Evolutionary conservation across 2,888 invertebrate genomes (phyloP), one percentile per base, ranked within the genome.

Genomic region (Sinelater perroti): DNA sequence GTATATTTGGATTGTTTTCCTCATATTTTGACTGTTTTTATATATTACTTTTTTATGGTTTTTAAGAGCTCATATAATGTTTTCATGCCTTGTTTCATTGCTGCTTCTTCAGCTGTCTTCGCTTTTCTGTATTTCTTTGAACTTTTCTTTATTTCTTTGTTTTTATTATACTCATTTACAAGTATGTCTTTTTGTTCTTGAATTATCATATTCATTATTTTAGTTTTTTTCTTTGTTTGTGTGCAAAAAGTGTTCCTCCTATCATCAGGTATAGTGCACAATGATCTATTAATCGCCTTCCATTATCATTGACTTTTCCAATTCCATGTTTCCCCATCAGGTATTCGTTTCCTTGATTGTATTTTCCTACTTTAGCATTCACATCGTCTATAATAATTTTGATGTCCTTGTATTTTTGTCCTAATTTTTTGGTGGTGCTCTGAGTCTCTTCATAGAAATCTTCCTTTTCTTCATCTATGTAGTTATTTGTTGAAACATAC

Each of bases 361-460:
- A 7, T 13, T 11, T 36, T 6, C 36, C 36, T 14, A 36, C 36
- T 10, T 36, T 36, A 11, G 33, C 20, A 18, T 42, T 42, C 17
- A n/a, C 10, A 28, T 44, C 44, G 24, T 28, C 28, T 18, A 26
- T 24, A 11, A 44, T 26, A 6, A 44, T 44, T 44, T 44, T 44
- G 4, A 44, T 26, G 14, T 26, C 14, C 17, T 18, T 44, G 10
- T 26, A 44, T 20, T 18, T 16, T 7, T 36, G 14, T 36, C 10
- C 21, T 20, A 42, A 10, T 21, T 42, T 18, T 21, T 4, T 7
- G 20, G 11, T 5, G 4, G 11, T 18, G 4, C 10, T 14, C 8
- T 42, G 21, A n/a, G 21, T 7, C 24, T 42, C 6, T 7, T 42
- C 42, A 21, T 42, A 42, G 13, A 42, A 7, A 7, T 36, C 17